Conservation (phyloP, 2,888 invertebrate genomes). For the Oeneis ivallda region DNA sequence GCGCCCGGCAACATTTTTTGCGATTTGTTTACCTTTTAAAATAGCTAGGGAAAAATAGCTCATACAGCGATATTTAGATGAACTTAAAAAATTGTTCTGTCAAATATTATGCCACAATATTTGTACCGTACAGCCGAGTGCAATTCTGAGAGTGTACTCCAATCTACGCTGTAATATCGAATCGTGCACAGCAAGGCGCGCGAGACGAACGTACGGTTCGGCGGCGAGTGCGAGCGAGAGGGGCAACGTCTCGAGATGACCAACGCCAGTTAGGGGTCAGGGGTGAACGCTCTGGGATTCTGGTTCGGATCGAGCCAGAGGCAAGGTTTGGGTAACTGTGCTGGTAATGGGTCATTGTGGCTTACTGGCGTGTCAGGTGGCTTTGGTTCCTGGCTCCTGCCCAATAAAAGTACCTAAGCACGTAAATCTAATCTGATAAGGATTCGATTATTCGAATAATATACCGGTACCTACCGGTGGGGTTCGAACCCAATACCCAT, state of each 20-base stretch:
- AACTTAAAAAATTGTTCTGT: background rate
- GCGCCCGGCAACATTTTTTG: too few relatives aligned
- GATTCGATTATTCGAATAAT: too few relatives aligned
- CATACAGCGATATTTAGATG: too few relatives aligned
- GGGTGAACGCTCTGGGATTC: slow-evolving; percentile 77
- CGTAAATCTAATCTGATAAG: too few relatives aligned
- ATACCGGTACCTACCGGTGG: too few relatives aligned
- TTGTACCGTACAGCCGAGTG: slow-evolving; percentile 60
- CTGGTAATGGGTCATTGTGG: slow-evolving; percentile 33
- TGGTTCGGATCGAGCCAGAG: slow-evolving; percentile 44
- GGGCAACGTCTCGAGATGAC: slow-evolving; percentile 69
- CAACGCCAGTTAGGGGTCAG: slow-evolving; percentile 77
- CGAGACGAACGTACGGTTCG: slow-evolving; percentile 46
- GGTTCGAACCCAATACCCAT: too few relatives aligned
- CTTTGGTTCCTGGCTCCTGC: slow-evolving; percentile 1
- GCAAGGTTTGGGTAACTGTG: slow-evolving; percentile 39
- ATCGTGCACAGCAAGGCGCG: slow-evolving; percentile 67
- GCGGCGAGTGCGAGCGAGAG: slow-evolving; percentile 48
- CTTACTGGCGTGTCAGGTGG: slow-evolving; percentile 23
- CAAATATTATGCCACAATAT: slow-evolving; percentile 40
- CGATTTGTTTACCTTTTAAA: too few relatives aligned
- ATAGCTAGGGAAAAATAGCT: too few relatives aligned
- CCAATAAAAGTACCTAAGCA: background rate
- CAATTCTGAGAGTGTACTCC: slow-evolving; percentile 78
- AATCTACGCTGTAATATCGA: slow-evolving; percentile 67